These are phyloP conservation scores for Parochlus steinenii DNA, from an alignment of 2,888 invertebrate genomes.

Conservation along the genomic window DNA sequence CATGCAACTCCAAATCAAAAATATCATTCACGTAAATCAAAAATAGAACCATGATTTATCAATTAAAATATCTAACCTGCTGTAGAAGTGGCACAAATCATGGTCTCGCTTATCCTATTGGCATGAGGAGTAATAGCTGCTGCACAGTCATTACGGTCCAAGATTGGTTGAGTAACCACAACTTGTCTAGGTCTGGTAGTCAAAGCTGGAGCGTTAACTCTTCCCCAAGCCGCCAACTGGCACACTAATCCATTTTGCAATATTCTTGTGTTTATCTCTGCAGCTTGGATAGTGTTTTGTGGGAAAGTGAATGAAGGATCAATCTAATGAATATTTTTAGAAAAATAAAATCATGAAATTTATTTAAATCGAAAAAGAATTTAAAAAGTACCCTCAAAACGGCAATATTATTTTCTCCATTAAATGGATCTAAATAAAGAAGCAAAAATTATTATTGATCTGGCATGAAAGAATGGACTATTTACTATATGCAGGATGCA, in stretches of 20 bases:
- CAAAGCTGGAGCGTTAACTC: neutral
- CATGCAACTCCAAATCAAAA: too few relatives aligned
- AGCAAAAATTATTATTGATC: too few relatives aligned
- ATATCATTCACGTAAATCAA: too few relatives aligned
- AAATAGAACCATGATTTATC: too few relatives aligned
- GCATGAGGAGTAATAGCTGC: neutral
- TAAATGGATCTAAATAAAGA: too few relatives aligned
- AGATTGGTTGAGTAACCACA: neutral
- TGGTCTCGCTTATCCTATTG: conserved; percentile 6
- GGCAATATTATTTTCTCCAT: conserved; percentile 5
- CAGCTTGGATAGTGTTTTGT: conserved; percentile 12
- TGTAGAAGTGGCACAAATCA: conserved; percentile 10
- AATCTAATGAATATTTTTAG: conserved; percentile 1
- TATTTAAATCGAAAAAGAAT: neutral
- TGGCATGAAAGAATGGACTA: too few relatives aligned
- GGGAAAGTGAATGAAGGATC: conserved; percentile 6
- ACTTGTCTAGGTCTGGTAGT: conserved; percentile 3
- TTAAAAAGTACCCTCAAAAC: conserved; percentile 6
- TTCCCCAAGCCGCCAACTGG: conserved; percentile 10
- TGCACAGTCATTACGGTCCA: conserved; percentile 5
- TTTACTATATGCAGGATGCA: conserved; percentile 1
- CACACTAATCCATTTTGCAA: conserved; percentile 3
- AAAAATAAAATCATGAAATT: neutral
- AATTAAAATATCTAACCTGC: too few relatives aligned
- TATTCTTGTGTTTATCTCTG: conserved; percentile 5